Percentiles rank a stretch among this genome's conserved stretches.
phyloP scores from a whole-genome alignment of 2,888 invertebrate species.

The Ormia ochracea region DNA sequence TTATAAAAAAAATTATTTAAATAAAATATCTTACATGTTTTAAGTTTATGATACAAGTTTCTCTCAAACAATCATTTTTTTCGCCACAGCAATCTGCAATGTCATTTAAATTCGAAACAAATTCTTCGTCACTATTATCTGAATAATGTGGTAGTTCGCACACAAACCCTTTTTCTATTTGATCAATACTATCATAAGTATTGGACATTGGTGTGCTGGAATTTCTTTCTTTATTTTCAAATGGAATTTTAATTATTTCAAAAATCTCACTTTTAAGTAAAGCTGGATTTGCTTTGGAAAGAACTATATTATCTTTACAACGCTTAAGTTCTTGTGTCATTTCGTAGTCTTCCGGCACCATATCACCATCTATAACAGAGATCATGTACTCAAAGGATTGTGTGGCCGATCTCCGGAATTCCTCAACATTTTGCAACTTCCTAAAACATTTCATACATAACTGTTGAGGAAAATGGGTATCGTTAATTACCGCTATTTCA shows the following conservation, averaged over 20 bases:
- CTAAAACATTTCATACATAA: slow-evolving; percentile 53
- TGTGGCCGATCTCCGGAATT: slow-evolving; percentile 50
- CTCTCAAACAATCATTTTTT: neutral
- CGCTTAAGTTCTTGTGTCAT: neutral
- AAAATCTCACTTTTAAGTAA: neutral
- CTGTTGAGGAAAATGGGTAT: slow-evolving; percentile 41
- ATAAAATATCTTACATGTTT: slow-evolving; percentile 21
- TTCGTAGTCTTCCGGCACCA: neutral
- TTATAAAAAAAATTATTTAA: neutral
- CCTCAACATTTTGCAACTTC: slow-evolving; percentile 51
- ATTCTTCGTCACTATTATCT: neutral
- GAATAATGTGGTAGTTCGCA: neutral
- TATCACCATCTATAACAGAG: slow-evolving; percentile 39
- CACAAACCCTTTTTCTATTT: neutral
- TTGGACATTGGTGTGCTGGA: neutral
- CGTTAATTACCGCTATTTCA: slow-evolving; percentile 32
- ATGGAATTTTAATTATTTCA: neutral
- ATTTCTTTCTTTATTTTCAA: neutral
- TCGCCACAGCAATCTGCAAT: neutral
- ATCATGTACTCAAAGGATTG: slow-evolving; percentile 55
- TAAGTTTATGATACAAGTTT: neutral
- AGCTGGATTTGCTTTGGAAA: neutral
- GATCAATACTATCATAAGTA: neutral
- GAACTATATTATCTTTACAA: too few relatives aligned
- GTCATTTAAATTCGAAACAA: neutral